Percentiles rank a stretch among this genome's conserved stretches.
These are phyloP conservation scores for Chrysolophus pictus DNA, from an alignment of 2,797 vertebrate species.

Conservation along the genomic window DNA sequence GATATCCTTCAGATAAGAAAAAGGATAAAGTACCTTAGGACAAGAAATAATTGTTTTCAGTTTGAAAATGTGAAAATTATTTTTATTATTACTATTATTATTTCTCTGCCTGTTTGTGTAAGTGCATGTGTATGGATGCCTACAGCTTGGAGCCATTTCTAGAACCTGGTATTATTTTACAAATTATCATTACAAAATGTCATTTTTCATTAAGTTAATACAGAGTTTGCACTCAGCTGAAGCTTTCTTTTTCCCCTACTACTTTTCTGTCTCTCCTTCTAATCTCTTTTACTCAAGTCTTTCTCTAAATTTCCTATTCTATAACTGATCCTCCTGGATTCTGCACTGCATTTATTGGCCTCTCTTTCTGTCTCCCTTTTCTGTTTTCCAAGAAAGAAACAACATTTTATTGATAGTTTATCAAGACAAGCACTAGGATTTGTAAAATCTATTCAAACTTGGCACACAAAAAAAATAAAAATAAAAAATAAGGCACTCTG, in stretches of 20 bases:
- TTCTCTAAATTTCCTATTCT: not conserved
- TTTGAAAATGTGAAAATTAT: not conserved
- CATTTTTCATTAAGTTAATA: not conserved
- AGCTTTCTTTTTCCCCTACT: accelerated
- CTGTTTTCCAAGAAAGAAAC: not conserved
- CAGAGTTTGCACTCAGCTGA: not conserved
- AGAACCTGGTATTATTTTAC: not conserved
- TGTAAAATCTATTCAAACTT: not conserved
- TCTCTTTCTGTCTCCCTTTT: not conserved
- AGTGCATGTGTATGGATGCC: not conserved
- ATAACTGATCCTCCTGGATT: not conserved
- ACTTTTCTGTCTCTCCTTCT: not conserved
- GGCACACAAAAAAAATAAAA: not conserved
- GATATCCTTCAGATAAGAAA: not conserved
- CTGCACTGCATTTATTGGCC: not conserved
- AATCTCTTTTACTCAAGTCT: not conserved
- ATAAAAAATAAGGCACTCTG: not conserved
- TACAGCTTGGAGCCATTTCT: not conserved
- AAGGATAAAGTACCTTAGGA: not conserved
- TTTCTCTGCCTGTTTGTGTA: not conserved
- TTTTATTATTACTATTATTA: not conserved
- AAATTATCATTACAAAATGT: not conserved
- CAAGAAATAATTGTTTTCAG: not conserved
- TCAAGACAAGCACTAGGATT: not conserved
- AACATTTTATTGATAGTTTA: not conserved